A percentile compares a stretch with the other conserved stretches of the same genome.
These are phyloP conservation scores for Abrostola triplasia DNA, from an alignment of 2,888 invertebrate species.

Conservation along the genomic window DNA sequence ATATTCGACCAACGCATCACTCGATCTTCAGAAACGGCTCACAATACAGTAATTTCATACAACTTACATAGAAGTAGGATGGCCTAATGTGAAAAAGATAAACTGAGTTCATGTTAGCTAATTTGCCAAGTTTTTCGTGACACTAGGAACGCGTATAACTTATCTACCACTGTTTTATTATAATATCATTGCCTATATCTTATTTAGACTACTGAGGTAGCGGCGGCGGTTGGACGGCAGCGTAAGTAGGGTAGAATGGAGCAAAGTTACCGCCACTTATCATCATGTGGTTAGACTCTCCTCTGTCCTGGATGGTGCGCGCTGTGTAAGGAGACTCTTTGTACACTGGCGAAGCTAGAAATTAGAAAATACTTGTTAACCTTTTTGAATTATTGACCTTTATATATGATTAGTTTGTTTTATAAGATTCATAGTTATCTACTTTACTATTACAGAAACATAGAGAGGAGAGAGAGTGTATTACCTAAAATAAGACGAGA, in stretches of 20 bases:
- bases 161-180: too few relatives aligned
- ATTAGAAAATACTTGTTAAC: not conserved
- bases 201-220: conserved; percentile 71
- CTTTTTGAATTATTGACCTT: not conserved
- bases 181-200: not conserved
- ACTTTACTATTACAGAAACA: conserved; percentile 1
- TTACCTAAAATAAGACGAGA: too few relatives aligned
- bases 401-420: not conserved
- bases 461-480: too few relatives aligned
- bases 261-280: conserved; percentile 85
- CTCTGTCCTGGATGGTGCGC: conserved; percentile 89
- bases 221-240: conserved; percentile 88
- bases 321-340: conserved; percentile 90
- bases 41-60: too few relatives aligned
- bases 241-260: conserved; percentile 90
- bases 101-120: too few relatives aligned
- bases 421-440: not conserved
- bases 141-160: too few relatives aligned
- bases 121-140: too few relatives aligned
- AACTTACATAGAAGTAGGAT: too few relatives aligned
- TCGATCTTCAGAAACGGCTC: too few relatives aligned
- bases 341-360: conserved; percentile 90
- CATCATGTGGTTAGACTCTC: conserved; percentile 89
- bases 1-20: too few relatives aligned
- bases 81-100: too few relatives aligned